A percentile compares a stretch with the other conserved stretches of the same genome.
Conservation (phyloP, 1,140 invertebrate genomes). For the Camponotus floridanus region DNA sequence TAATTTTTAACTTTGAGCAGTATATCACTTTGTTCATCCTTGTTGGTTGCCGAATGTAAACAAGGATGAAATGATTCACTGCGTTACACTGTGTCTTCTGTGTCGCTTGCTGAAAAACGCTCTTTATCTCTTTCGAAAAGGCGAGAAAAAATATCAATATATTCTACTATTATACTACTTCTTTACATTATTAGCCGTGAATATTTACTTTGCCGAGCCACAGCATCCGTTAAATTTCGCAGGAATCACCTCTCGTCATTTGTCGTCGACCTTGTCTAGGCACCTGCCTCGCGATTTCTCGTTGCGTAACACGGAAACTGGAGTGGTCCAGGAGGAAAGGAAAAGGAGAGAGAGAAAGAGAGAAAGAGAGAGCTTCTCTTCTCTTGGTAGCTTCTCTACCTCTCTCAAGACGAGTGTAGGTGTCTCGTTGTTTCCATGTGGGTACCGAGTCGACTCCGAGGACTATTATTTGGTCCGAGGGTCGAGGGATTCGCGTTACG, state of each 20-base stretch:
- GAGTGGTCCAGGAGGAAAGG: constrained; percentile 19
- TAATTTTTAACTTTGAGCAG: not conserved
- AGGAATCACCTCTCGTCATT: not conserved
- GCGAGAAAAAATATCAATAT: not conserved
- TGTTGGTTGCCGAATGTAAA: no score
- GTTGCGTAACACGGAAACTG: constrained; percentile 71
- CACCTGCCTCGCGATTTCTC: constrained; percentile 68
- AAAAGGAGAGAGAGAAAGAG: not conserved
- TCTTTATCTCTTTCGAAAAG: not conserved
- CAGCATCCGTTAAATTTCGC: constrained; percentile 29
- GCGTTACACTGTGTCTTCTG: no score
- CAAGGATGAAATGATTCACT: no score
- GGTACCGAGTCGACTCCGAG: constrained; percentile 70
- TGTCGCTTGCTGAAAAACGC: no score
- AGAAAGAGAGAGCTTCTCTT: not conserved
- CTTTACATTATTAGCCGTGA: not conserved
- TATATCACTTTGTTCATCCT: no score
- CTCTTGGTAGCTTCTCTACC: not conserved
- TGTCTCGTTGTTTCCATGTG: constrained; percentile 78
- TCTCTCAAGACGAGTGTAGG: constrained; percentile 62
- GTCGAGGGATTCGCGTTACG: constrained; percentile 80
- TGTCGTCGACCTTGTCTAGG: constrained; percentile 59
- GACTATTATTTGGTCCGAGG: constrained; percentile 81
- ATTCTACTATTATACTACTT: not conserved
- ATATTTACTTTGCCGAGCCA: constrained; percentile 8